Base-by-base conservation (phyloP, 2,113 vertebrate genomes). In the Brienomyrus longianalis region DNA sequence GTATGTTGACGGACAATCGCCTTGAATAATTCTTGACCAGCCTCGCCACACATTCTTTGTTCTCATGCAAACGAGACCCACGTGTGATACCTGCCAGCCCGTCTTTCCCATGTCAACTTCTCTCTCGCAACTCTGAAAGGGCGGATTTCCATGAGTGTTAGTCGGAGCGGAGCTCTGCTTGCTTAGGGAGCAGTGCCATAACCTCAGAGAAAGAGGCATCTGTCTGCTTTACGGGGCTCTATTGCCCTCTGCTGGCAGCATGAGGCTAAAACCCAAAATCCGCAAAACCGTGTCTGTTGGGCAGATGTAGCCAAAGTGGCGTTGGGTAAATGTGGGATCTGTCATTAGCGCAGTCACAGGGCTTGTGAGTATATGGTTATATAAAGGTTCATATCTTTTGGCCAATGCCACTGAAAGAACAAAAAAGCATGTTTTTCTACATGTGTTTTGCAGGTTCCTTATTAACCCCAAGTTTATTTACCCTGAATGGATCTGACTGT, bases 171-270 rank as follows among this genome's bases (percentile, higher is more conserved):
- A 7, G 21, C 39, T 77, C 62, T 48, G 11, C 43, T 35, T 51
- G 35, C 7, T 43, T 47, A 43, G 23, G 23, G n/a, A 35, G 11
- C 47, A 43, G 48, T 43, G 47, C 31, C 11, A 35, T 88, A 17
- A n/a, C 59, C 51, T 70, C 35, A 70, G 39, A 35, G 47, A 23
- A 80, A 31, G 10, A 0, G 9, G 50, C 15, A 4, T 23, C n/a
- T 51, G 39, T 17, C 21, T 50, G 1, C 6, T 54, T 80, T 89
- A 89, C 56, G 88, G 84, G 87, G 45, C 90, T 85, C 39, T 52
- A 90, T 91, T 92, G 93, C 91, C 86, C 85, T 86, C 85, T 19
- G 50, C 85, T 86, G 85, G 84, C 50, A 48, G 83, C 17, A 3
- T 50, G 47, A 31, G 47, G 50, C n/a, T 3, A 19, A 19, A 27